Evolutionary conservation across 2,113 vertebrate genomes (phyloP), one percentile per base, ranked within the genome.

Genomic region (Cebidichthys violaceus): DNA sequence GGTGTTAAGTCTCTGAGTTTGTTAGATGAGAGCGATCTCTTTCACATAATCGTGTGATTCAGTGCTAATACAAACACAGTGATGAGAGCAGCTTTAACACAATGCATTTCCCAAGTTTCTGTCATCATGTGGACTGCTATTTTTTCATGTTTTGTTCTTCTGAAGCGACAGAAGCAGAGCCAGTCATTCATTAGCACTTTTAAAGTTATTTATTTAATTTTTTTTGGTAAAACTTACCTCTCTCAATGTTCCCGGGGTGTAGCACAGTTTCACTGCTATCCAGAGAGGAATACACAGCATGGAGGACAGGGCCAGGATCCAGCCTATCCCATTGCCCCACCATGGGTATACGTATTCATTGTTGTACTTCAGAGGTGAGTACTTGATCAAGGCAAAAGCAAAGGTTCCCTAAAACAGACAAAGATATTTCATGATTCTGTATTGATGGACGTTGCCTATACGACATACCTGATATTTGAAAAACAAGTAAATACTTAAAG

Each of bases 361-460:
- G 90, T 99, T 99, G 93, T 99, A 99, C 22, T 97, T 98, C 83
- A 99, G 87, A 0, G 98, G 98, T 0, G 96, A 97, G 67, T 99
- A 98, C 91, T 99, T 99, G 90, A 98, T 95, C 91, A 99, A 76
- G 65, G 98, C 97, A 87, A 99, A 99, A 13, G 97, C 88, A 89
- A 99, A 99, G 0, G 97, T 99, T 60, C 96, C 97, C 98, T 99
- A 89, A 31, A 61, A 61, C 27, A 91, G 15, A 90, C 35, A 80
- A 33, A 18, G 3, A 50, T n/a, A 60, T 18, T 62, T 55, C 4
- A 65, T 22, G 13, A 2, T 41, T 62, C 9, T 54, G 29, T 20
- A 31, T 52, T 1, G 9, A 7, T 13, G 8, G 2, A 22, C 39
- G 20, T 15, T 75, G 41, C 20, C 14, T 54, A 7, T 59, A 9